phyloP scores from a whole-genome alignment of 1,140 invertebrate species.

The Drosophila pandora region DNA sequence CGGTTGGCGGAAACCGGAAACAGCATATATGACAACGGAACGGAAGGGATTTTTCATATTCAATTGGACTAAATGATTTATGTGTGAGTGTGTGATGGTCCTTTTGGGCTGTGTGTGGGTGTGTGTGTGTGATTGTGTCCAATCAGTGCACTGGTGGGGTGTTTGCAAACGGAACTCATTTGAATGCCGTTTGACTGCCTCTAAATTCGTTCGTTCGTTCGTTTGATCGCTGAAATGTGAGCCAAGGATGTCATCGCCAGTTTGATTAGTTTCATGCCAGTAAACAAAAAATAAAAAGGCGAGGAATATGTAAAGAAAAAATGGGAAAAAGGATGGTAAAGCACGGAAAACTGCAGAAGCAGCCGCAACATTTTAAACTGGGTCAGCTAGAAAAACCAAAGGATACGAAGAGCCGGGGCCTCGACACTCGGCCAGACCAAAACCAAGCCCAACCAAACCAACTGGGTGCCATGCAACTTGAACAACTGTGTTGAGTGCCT shows the following conservation, averaged over 20 bases:
- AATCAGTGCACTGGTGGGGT: constrained; percentile 57
- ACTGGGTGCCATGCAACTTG: constrained; percentile 32
- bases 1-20: constrained; percentile 78
- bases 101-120: constrained; percentile 11
- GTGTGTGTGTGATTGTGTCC: constrained; percentile 33
- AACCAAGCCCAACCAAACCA: constrained; percentile 10
- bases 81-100: constrained; percentile 27
- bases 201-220: constrained; percentile 54
- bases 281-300: not conserved
- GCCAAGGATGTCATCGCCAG: constrained; percentile 17
- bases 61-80: constrained; percentile 80
- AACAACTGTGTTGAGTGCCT: constrained; percentile 45
- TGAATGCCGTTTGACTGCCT: constrained; percentile 73
- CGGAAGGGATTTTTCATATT: constrained; percentile 82
- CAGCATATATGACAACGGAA: constrained; percentile 83
- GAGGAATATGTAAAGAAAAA: not conserved
- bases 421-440: constrained; percentile 10
- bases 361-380: constrained; percentile 51
- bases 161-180: constrained; percentile 75
- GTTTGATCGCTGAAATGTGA: constrained; percentile 64
- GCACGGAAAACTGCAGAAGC: constrained; percentile 26
- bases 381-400: constrained; percentile 35
- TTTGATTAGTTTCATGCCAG: constrained; percentile 38
- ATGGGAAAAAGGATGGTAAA: not conserved
- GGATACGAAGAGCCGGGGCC: not conserved